Evolutionary conservation across 2,113 vertebrate species (phyloP).

Genomic region (Paraplagusia blochii): DNA sequence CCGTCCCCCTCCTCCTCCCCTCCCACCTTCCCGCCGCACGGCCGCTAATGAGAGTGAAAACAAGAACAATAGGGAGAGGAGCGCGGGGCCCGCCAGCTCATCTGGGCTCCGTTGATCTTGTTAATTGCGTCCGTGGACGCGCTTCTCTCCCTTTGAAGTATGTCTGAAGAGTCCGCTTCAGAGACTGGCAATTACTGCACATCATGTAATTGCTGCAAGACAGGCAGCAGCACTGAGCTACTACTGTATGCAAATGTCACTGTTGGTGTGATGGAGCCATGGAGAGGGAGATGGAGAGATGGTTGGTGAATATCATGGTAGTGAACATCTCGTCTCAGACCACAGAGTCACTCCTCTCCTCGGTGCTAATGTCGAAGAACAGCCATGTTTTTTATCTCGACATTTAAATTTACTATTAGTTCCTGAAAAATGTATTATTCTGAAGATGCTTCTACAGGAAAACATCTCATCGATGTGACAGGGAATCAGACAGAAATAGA

Average conservation of each 20-base stretch:
- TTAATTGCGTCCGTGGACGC: slow-evolving; percentile 80
- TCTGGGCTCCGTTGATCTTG: slow-evolving; percentile 75
- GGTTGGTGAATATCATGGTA: too few species aligned
- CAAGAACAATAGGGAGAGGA: slow-evolving; percentile 76
- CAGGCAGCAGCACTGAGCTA: slow-evolving; percentile 61
- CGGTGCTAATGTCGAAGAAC: too few species aligned
- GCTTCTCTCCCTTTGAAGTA: slow-evolving; percentile 79
- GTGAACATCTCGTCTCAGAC: too few species aligned
- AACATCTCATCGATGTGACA: too few species aligned
- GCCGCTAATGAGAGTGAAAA: slow-evolving; percentile 73
- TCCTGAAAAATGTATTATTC: too few species aligned
- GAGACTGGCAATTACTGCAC: slow-evolving; percentile 80
- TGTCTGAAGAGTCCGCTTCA: slow-evolving; percentile 80
- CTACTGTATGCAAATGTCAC: slow-evolving; percentile 42
- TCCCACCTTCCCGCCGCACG: slow-evolving; percentile 42
- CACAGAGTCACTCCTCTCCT: too few species aligned
- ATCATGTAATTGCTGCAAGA: slow-evolving; percentile 79
- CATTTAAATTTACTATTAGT: too few species aligned
- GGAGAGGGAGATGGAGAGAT: not conserved
- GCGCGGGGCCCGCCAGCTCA: slow-evolving; percentile 66
- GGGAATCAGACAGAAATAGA: too few species aligned
- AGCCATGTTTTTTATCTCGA: too few species aligned
- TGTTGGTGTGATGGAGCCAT: not conserved
- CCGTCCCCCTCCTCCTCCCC: slow-evolving; percentile 14
- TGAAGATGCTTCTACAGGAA: too few species aligned